A percentile compares a stretch with the other conserved stretches of the same genome.
Evolutionary conservation across 2,113 vertebrate genomes (phyloP).

Genomic region (Xiphorhynchus elegans): DNA sequence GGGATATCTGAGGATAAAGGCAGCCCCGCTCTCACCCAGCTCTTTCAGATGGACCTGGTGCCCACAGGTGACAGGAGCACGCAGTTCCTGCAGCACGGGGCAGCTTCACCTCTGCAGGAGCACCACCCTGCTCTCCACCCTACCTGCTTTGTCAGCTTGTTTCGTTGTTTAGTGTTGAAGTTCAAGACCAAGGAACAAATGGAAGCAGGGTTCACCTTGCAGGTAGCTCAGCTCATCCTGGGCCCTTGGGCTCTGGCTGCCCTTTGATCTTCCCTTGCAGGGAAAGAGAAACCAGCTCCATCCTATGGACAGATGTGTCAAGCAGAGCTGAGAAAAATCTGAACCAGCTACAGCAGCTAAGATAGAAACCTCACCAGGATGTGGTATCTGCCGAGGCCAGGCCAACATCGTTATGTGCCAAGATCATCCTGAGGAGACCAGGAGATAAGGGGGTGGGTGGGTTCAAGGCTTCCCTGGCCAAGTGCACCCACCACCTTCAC

Average conservation of each 20-base stretch:
- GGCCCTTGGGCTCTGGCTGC: neutral
- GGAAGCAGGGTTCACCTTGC: neutral
- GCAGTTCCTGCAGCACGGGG: accelerated
- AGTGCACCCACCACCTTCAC: neutral
- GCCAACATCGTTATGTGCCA: neutral
- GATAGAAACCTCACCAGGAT: neutral
- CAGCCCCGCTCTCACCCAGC: neutral
- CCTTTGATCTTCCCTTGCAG: neutral
- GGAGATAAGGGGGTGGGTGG: neutral
- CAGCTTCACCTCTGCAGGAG: neutral
- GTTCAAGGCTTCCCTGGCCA: neutral
- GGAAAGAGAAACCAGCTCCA: neutral
- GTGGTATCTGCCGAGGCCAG: neutral
- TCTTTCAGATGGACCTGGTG: accelerated
- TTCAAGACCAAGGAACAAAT: neutral
- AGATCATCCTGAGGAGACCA: neutral
- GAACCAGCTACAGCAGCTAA: neutral
- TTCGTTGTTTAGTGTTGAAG: neutral
- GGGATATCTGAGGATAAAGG: neutral
- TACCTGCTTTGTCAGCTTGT: neutral
- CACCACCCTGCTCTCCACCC: neutral
- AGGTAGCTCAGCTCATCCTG: neutral
- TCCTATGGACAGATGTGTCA: neutral
- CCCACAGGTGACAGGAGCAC: neutral
- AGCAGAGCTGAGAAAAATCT: neutral